Evolutionary conservation across 1,140 invertebrate genomes (phyloP).

Genomic region (Triops longicaudatus): DNA sequence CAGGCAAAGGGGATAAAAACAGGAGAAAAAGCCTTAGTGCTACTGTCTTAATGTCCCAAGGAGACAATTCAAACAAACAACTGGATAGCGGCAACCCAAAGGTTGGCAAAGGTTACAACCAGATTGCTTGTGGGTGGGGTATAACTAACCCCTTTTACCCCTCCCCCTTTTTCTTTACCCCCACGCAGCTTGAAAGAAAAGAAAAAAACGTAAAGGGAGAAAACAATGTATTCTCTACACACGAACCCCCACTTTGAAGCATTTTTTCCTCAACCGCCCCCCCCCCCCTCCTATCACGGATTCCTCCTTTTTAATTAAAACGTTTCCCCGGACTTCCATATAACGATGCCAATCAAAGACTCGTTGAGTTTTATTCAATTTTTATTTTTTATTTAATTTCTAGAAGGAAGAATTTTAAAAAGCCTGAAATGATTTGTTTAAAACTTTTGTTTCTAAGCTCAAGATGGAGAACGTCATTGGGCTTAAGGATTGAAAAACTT

Average conservation of each 20-base stretch:
- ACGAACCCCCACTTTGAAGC: too few species aligned
- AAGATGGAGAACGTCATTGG: not conserved
- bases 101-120: constrained; percentile 10
- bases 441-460: too few species aligned
- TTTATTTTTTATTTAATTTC: too few species aligned
- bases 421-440: too few species aligned
- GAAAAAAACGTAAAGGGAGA: too few species aligned
- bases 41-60: constrained; percentile 3
- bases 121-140: constrained; percentile 5
- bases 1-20: not conserved
- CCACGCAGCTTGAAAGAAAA: too few species aligned
- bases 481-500: not conserved
- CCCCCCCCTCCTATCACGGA: not conserved
- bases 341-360: not conserved
- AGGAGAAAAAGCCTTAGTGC: not conserved
- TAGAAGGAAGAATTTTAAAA: too few species aligned
- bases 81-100: not conserved
- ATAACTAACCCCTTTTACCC: too few species aligned
- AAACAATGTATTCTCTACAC: too few species aligned
- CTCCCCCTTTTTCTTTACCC: too few species aligned
- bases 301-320: not conserved
- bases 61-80: constrained; percentile 12
- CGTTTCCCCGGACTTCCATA: not conserved
- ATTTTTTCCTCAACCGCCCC: not conserved
- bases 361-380: too few species aligned